Evolutionary conservation across 2,888 invertebrate genomes (phyloP), one percentile per base, ranked within the genome.

Genomic region (Nymphalis urticae): DNA sequence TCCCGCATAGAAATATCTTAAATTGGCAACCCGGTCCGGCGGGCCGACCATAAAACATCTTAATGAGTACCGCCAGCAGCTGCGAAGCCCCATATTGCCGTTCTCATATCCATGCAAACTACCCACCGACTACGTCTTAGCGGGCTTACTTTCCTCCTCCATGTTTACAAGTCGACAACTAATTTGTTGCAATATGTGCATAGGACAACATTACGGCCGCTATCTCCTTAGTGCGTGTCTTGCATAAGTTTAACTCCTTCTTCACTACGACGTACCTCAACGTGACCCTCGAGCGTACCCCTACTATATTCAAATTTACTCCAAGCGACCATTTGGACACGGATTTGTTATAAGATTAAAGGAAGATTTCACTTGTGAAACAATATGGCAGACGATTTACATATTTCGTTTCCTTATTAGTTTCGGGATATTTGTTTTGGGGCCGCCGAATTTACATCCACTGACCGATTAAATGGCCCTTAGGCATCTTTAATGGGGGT

Each of bases 331-430:
- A 93, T 93, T 93, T 92, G 91, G 89, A 92, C 92, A 89, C 91
- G 90, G 93, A 93, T 93, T 93, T 92, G 92, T 92, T 93, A 92
- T 92, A 93, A 93, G 93, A 93, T 93, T 93, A 93, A 92, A 92
- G 92, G 92, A 93, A 93, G 93, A 93, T 93, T 93, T 93, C 90
- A 92, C 92, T 93, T 92, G 90, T 89, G 90, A 89, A 92, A 92
- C 93, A 92, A 92, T 92, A 93, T 93, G 91, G 90, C 88, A 90
- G 85, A 86, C 89, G 88, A 92, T 92, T 92, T 92, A 92, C 92
- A 92, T 92, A 92, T 92, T 92, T 92, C 92, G 92, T 91, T 92
- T 92, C 92, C 92, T 92, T 92, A 92, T 92, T 92, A 92, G 92
- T 92, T 92, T 91, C 86, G 91, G 92, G 90, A 90, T 92, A 92